These are phyloP conservation scores for Phylloscopus trochilus DNA, from an alignment of 2,113 vertebrate genomes.

Conservation along the genomic window DNA sequence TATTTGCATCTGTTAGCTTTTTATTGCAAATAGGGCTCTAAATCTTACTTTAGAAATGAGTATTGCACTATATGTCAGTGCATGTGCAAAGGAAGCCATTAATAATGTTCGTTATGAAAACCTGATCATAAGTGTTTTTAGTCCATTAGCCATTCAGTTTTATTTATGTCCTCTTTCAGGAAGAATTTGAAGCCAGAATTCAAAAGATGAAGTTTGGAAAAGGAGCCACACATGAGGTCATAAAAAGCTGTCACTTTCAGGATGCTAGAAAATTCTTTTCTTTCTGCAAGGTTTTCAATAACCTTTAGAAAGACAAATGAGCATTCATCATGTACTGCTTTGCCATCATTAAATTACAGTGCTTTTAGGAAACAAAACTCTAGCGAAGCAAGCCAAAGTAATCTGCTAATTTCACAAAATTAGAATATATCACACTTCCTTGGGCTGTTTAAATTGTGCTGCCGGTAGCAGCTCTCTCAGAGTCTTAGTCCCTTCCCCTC, in stretches of 20 bases:
- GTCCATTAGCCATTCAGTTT: constrained; percentile 75
- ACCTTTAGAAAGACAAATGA: neutral
- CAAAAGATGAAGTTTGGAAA: constrained; percentile 69
- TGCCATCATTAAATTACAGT: constrained; percentile 24
- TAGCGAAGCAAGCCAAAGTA: neutral
- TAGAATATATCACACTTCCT: neutral
- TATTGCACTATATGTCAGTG: constrained; percentile 58
- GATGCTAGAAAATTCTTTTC: constrained; percentile 43
- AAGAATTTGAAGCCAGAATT: constrained; percentile 71
- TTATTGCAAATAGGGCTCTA: constrained; percentile 78
- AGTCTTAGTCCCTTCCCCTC: neutral
- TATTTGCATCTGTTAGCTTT: constrained; percentile 71
- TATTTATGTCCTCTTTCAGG: constrained; percentile 76
- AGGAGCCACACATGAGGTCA: constrained; percentile 56
- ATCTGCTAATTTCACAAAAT: constrained; percentile 3
- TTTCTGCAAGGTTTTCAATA: constrained; percentile 46
- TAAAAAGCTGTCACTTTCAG: constrained; percentile 67
- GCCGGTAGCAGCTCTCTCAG: neutral
- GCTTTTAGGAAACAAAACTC: constrained; percentile 19
- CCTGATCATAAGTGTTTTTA: constrained; percentile 79
- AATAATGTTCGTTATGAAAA: constrained; percentile 80
- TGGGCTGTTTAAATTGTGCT: neutral
- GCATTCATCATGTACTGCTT: neutral
- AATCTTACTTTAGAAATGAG: constrained; percentile 78
- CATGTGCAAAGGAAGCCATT: constrained; percentile 63